A percentile compares a stretch with the other conserved stretches of the same genome.
Conservation (phyloP, 1,140 invertebrate genomes). For the Tachypleus tridentatus region DNA sequence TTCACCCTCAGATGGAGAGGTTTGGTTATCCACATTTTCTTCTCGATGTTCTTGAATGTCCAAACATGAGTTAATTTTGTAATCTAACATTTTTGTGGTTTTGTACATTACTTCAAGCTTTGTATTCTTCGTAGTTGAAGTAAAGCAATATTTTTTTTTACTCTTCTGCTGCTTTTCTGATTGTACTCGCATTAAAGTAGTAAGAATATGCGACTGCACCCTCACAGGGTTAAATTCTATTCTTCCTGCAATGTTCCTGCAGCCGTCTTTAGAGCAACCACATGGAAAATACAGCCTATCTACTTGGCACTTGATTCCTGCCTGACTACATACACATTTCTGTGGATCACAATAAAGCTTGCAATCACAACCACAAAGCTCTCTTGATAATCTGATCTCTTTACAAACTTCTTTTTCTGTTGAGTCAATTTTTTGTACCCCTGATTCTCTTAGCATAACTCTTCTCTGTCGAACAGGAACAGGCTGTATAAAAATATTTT, state of each 20-base stretch:
- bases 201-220: conserved; percentile 91
- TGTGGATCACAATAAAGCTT: conserved; percentile 89
- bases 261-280: conserved; percentile 86
- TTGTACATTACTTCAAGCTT: too few relatives aligned
- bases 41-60: too few relatives aligned
- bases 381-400: conserved; percentile 78
- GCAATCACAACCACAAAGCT: conserved; percentile 91
- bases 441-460: conserved; percentile 70
- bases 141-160: too few relatives aligned
- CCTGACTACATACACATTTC: conserved; percentile 82
- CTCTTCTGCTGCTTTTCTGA: conserved; percentile 63
- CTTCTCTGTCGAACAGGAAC: conserved; percentile 82
- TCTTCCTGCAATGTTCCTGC: conserved; percentile 78
- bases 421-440: conserved; percentile 85
- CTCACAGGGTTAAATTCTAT: conserved; percentile 93
- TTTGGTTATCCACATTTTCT: too few relatives aligned
- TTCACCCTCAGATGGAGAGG: too few relatives aligned
- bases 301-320: conserved; percentile 92
- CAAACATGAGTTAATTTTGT: too few relatives aligned
- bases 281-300: conserved; percentile 93
- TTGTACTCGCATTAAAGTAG: conserved; percentile 88
- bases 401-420: conserved; percentile 88
- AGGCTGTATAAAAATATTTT: conserved; percentile 80
- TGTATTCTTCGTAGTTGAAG: too few relatives aligned
- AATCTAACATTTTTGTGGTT: too few relatives aligned